Evolutionary conservation across 2,888 invertebrate genomes (phyloP).

Genomic region (Pasiphila rectangulata): DNA sequence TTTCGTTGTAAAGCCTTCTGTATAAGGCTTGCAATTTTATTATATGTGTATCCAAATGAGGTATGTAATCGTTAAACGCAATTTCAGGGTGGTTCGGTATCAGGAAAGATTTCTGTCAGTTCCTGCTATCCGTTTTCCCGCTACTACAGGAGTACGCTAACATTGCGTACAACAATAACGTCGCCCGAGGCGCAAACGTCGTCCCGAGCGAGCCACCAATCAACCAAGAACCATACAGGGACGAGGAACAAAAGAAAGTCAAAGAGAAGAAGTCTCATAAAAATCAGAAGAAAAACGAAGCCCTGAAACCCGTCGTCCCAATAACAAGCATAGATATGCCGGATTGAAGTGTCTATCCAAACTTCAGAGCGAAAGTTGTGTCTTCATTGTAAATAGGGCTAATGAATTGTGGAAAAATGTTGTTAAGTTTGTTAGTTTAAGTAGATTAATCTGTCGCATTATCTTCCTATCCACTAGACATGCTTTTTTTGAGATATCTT

Average conservation of each 20-base stretch:
- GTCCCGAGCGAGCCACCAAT: conserved; percentile 59
- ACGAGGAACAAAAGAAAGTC: conserved; percentile 70
- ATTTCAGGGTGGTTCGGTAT: conserved; percentile 99
- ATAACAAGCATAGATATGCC: conserved; percentile 95
- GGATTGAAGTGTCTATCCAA: conserved; percentile 81
- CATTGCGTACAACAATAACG: conserved; percentile 93
- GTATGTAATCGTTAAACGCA: too few relatives aligned
- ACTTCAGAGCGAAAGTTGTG: conserved; percentile 48
- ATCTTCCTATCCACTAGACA: too few relatives aligned
- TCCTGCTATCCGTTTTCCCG: conserved; percentile 96
- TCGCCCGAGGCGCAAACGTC: conserved; percentile 52
- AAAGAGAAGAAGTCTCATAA: conserved; percentile 84
- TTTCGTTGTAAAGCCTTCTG: too few relatives aligned
- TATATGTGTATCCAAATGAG: too few relatives aligned
- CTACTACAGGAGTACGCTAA: conserved; percentile 98
- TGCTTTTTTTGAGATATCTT: too few relatives aligned
- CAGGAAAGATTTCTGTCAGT: conserved; percentile 97
- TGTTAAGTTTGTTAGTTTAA: conserved; percentile 71
- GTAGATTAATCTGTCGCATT: conserved; percentile 41
- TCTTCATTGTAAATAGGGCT: conserved; percentile 54
- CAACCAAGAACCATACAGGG: conserved; percentile 72
- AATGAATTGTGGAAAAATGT: conserved; percentile 59
- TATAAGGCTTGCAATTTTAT: too few relatives aligned
- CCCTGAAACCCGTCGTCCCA: conserved; percentile 92
- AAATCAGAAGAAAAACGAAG: conserved; percentile 87